Conservation (phyloP, 2,113 vertebrate species). For the Desmodus rotundus region DNA sequence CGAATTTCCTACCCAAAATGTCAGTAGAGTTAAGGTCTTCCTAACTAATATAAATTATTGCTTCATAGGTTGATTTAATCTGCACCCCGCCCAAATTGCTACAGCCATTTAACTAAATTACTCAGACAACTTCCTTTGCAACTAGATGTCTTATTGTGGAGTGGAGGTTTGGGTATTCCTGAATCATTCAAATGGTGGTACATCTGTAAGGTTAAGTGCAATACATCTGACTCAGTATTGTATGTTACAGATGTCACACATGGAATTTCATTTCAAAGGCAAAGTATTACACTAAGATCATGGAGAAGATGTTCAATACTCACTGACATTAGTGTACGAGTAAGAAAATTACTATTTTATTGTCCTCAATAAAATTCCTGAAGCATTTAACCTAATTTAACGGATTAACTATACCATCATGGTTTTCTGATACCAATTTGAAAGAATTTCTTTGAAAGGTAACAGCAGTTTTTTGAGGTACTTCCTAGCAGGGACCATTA, state of each 20-base stretch:
- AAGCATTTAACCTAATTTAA: background rate
- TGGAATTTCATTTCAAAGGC: background rate
- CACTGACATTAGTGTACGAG: background rate
- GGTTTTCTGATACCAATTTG: background rate
- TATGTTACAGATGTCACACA: background rate
- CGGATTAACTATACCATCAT: background rate
- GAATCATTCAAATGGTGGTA: background rate
- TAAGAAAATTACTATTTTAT: background rate
- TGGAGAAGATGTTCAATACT: background rate
- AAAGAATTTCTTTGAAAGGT: background rate
- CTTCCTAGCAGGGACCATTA: background rate
- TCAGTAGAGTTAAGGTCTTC: background rate
- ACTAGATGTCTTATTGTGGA: background rate
- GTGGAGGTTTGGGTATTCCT: background rate
- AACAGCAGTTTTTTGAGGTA: background rate
- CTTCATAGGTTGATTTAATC: background rate
- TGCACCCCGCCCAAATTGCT: background rate
- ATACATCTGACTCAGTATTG: background rate
- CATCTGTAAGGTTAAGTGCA: background rate
- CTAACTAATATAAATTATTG: background rate
- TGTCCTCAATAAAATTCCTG: background rate
- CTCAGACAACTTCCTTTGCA: background rate
- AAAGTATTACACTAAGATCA: background rate
- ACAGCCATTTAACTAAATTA: background rate
- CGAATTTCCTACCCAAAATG: background rate